phyloP scores from a whole-genome alignment of 23 tunicate genomes.

The Trididemnum clinides region DNA sequence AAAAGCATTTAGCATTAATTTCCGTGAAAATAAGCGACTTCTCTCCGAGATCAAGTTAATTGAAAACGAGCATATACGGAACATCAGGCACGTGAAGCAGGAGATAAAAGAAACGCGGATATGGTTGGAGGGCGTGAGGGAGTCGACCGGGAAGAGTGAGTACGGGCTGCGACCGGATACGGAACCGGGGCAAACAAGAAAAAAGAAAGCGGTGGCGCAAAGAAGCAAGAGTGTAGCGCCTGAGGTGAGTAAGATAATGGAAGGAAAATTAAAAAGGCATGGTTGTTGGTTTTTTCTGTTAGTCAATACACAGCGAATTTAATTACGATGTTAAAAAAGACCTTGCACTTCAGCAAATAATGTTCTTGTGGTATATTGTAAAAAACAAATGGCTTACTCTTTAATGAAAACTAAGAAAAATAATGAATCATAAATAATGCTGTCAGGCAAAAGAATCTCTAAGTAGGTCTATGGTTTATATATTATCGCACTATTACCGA shows the following conservation, averaged over 20 bases:
- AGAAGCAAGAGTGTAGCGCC: slow-evolving; percentile 39
- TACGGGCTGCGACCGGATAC: slow-evolving; percentile 62
- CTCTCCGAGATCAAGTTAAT: slow-evolving; percentile 63
- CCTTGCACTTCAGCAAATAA: too few relatives aligned
- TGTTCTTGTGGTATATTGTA: too few relatives aligned
- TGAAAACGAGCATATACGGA: slow-evolving; percentile 74
- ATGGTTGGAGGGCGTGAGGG: slow-evolving; percentile 67
- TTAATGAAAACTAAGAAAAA: too few relatives aligned
- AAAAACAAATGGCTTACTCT: too few relatives aligned
- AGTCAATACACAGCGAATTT: too few relatives aligned
- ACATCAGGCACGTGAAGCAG: slow-evolving; percentile 79
- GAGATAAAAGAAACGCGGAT: slow-evolving; percentile 78
- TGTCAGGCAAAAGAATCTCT: too few relatives aligned
- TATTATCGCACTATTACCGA: too few relatives aligned
- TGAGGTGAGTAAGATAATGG: background rate
- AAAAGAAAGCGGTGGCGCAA: background rate
- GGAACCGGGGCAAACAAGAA: background rate
- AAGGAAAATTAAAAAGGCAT: too few relatives aligned
- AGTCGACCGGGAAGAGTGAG: slow-evolving; percentile 62
- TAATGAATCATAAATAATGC: too few relatives aligned
- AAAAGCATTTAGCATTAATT: slow-evolving; percentile 87
- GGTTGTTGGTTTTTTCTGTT: too few relatives aligned
- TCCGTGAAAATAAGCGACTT: slow-evolving; percentile 79
- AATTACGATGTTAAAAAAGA: too few relatives aligned
- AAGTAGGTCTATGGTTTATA: too few relatives aligned